Evolutionary conservation across 2,888 invertebrate genomes (phyloP).

Genomic region (Laspeyria flexula): DNA sequence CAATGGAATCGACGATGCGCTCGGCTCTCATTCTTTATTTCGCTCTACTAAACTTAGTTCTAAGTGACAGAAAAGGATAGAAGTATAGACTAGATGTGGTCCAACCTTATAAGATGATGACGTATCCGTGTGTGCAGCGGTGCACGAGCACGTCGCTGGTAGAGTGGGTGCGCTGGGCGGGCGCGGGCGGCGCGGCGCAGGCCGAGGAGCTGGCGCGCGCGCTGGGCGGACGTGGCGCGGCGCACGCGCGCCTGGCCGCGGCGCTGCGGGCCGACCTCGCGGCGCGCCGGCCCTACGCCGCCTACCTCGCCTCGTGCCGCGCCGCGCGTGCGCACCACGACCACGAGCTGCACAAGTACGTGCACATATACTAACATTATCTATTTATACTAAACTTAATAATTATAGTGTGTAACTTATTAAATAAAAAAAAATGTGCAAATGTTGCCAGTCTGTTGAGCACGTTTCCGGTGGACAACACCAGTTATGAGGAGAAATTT

Average conservation of each 20-base stretch:
- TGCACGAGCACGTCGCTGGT: slow-evolving; percentile 68
- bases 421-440: too few relatives aligned
- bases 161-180: slow-evolving; percentile 71
- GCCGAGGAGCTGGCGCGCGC: slow-evolving; percentile 50
- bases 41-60: too few relatives aligned
- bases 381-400: too few relatives aligned
- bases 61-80: too few relatives aligned
- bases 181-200: slow-evolving; percentile 57
- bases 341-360: slow-evolving; percentile 49
- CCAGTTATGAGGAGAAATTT: too few relatives aligned
- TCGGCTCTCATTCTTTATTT: too few relatives aligned
- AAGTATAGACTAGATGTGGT: too few relatives aligned
- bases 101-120: too few relatives aligned
- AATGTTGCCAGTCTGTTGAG: too few relatives aligned
- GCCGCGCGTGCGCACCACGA: slow-evolving; percentile 67
- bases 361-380: neutral
- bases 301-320: slow-evolving; percentile 72
- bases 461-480: too few relatives aligned
- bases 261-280: slow-evolving; percentile 76
- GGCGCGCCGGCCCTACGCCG: slow-evolving; percentile 73
- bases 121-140: slow-evolving; percentile 54
- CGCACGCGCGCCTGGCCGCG: slow-evolving; percentile 64
- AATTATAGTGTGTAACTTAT: too few relatives aligned
- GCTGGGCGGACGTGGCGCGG: slow-evolving; percentile 43
- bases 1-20: too few relatives aligned